Percentiles rank a stretch among this genome's conserved stretches.
phyloP scores from a whole-genome alignment of 2,113 vertebrate species.

The Tachysurus fulvidraco region DNA sequence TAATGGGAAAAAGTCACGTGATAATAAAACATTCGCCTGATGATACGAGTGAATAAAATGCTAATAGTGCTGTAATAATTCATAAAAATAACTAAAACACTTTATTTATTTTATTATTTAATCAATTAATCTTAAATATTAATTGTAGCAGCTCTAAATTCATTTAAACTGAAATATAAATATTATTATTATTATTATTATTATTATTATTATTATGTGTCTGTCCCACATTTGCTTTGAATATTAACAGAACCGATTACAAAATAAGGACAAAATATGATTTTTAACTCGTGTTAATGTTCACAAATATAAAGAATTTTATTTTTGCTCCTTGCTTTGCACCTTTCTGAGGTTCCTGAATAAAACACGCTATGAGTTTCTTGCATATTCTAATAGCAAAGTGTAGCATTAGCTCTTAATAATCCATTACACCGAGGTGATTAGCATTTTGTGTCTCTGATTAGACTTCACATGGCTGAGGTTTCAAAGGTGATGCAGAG shows the following conservation, averaged over 20 bases:
- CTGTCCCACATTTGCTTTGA: not conserved
- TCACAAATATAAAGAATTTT: not conserved
- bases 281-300: not conserved
- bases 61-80: too few species aligned
- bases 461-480: not conserved
- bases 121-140: too few species aligned
- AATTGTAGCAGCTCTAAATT: not conserved
- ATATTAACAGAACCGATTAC: not conserved
- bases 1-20: too few species aligned
- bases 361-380: not conserved
- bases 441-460: constrained; percentile 1
- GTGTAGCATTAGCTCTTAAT: not conserved
- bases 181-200: not conserved
- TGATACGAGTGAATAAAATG: too few species aligned
- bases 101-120: too few species aligned
- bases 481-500: constrained; percentile 3
- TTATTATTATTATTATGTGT: not conserved
- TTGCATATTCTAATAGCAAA: constrained; percentile 9
- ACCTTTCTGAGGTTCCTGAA: not conserved
- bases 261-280: not conserved
- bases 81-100: too few species aligned
- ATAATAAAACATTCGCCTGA: too few species aligned
- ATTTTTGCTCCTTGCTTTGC: not conserved
- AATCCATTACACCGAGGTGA: constrained; percentile 13
- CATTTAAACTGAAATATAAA: not conserved